Conservation (phyloP, 2,113 vertebrate species). For the Cinclus cinclus region DNA sequence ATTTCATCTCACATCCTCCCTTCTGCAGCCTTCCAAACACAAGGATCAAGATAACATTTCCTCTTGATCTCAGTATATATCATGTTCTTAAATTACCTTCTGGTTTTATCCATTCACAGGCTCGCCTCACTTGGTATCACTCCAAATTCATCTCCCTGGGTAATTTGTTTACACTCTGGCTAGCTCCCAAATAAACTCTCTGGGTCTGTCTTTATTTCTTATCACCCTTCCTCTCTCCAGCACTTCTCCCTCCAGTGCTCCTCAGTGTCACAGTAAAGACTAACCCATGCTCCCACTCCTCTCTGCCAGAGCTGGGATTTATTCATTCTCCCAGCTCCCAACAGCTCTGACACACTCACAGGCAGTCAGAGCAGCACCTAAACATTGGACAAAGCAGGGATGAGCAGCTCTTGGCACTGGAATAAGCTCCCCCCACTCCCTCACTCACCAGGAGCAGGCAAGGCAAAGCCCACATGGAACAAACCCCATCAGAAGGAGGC, state of each 20-base stretch:
- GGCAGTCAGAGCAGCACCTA: background rate
- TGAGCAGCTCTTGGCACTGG: rapidly evolving
- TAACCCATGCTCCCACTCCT: background rate
- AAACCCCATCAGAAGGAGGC: background rate
- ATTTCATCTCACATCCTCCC: conserved; percentile 11
- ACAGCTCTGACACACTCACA: background rate
- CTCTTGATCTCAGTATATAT: conserved; percentile 1
- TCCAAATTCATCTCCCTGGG: conserved; percentile 1
- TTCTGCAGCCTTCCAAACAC: conserved; percentile 1
- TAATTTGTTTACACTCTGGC: conserved; percentile 30
- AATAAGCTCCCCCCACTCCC: background rate
- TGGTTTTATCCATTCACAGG: background rate
- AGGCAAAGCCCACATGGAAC: background rate
- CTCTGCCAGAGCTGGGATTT: background rate
- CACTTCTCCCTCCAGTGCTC: background rate
- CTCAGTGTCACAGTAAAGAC: background rate
- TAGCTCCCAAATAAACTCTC: background rate
- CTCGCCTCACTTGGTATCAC: background rate
- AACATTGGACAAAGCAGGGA: background rate
- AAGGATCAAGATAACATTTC: conserved; percentile 10
- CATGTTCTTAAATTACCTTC: conserved; percentile 6
- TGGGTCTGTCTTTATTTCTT: background rate
- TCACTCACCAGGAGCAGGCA: background rate
- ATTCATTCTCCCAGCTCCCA: background rate
- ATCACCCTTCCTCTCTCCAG: background rate